Evolutionary conservation across 2,113 vertebrate species (phyloP), one percentile per base, ranked within the genome.

Genomic region (Amia ocellicauda): DNA sequence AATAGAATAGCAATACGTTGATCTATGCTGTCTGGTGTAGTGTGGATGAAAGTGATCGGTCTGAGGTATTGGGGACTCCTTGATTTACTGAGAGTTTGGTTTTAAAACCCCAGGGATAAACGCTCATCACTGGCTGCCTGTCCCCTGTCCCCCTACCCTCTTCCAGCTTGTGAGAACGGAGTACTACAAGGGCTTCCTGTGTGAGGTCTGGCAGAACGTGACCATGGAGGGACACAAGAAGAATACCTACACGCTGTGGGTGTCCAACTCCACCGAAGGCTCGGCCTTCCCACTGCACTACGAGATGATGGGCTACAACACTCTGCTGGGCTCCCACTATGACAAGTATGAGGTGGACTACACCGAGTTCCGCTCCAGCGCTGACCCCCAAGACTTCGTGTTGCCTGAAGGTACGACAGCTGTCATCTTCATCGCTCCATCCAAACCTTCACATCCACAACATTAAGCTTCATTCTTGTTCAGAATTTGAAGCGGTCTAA

Each of bases 261-360:
- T 93, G 56, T 79, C 81, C 2, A 82, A 79, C 14, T 62, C 74
- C 54, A 58, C 77, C 4, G 78, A 90, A 27, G 73, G 72, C 0
- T 74, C 76, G 0, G 52, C 83, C 1, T 61, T 51, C 5, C 86
- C 91, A 0, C 67, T 89, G 55, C 90, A 89, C 55, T 91, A 91
- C 0, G 86, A 92, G 78, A 91, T 88, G 90, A 76, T 69, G 36
- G 89, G 89, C 1, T 93, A 86, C 78, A 92, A 93, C 80, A 86
- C 80, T 0, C 80, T 91, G 58, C 74, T 89, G 75, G 90, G 87
- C 1, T 94, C 89, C 50, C 91, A 89, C 74, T 93, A 91, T 0
- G 89, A 94, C 80, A 91, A 92, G 65, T 89, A 91, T 3, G 71
- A 93, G 64, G 84, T 91, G 16, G 59, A 90, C 74, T 89, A 88